Conservation (phyloP, 2,888 invertebrate species). For the Orthosia gracilis region DNA sequence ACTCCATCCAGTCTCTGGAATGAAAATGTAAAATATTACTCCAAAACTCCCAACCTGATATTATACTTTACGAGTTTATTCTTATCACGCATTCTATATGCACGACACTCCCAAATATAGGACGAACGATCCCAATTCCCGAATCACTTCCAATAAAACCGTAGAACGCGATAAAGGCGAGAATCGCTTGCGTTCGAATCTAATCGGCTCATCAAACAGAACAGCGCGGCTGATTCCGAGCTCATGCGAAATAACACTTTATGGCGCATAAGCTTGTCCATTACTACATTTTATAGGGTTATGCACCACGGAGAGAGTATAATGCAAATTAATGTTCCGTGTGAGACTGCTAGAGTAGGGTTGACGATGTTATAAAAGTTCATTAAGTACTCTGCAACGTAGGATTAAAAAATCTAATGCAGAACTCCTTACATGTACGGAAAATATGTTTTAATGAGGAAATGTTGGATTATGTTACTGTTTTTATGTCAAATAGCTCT, state of each 20-base stretch:
- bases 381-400: slow-evolving; percentile 39
- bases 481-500: not conserved
- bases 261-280: slow-evolving; percentile 84
- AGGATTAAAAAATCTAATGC: slow-evolving; percentile 43
- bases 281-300: slow-evolving; percentile 88
- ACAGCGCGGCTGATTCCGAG: slow-evolving; percentile 73
- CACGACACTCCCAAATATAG: slow-evolving; percentile 46
- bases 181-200: slow-evolving; percentile 72
- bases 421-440: not conserved
- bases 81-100: slow-evolving; percentile 46
- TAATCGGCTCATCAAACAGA: slow-evolving; percentile 83
- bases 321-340: slow-evolving; percentile 88
- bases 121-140: slow-evolving; percentile 56
- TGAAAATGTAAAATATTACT: not conserved
- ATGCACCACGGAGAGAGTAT: slow-evolving; percentile 82
- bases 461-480: not conserved
- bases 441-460: slow-evolving; percentile 19
- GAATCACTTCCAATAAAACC: slow-evolving; percentile 59
- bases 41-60: not conserved
- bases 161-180: slow-evolving; percentile 68
- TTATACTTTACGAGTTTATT: slow-evolving; percentile 25
- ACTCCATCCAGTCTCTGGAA: not conserved
- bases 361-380: slow-evolving; percentile 69
- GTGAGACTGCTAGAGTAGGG: slow-evolving; percentile 80
- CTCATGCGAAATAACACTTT: slow-evolving; percentile 83